Conservation (phyloP, 2,113 vertebrate species). For the Seriola aureovittata region DNA sequence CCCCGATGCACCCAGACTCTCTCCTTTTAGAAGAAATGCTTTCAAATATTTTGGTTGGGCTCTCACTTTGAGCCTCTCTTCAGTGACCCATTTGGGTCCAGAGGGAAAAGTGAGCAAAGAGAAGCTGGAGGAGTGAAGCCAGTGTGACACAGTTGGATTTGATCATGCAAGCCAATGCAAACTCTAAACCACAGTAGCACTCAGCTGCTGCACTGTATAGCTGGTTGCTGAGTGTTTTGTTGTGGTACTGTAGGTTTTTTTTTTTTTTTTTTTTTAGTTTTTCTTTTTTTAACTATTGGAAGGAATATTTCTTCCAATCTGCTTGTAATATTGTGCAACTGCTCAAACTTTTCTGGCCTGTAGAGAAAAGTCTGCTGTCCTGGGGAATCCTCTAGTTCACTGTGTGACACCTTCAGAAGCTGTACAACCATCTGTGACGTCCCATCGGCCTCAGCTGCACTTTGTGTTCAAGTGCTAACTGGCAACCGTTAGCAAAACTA, state of each 20-base stretch:
- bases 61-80: constrained; percentile 67
- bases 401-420: too few relatives aligned
- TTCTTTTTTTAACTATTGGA: neutral
- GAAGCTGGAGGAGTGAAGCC: constrained; percentile 43
- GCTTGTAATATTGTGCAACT: neutral
- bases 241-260: neutral
- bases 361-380: neutral
- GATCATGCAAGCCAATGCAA: constrained; percentile 63
- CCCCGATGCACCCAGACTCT: constrained; percentile 42
- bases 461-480: neutral
- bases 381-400: neutral
- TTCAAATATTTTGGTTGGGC: constrained; percentile 68
- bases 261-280: neutral
- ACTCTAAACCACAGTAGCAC: constrained; percentile 41
- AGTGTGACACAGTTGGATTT: constrained; percentile 57
- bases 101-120: constrained; percentile 51
- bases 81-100: constrained; percentile 55
- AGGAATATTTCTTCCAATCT: neutral
- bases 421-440: neutral
- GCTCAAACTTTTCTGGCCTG: neutral
- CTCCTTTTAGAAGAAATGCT: constrained; percentile 58
- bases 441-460: neutral
- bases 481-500: too few relatives aligned
- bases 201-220: constrained; percentile 24
- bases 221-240: constrained; percentile 1